Evolutionary conservation across 2,797 vertebrate genomes (phyloP), one percentile per base, ranked within the genome.

Genomic region (Acipenser oxyrinchus): DNA sequence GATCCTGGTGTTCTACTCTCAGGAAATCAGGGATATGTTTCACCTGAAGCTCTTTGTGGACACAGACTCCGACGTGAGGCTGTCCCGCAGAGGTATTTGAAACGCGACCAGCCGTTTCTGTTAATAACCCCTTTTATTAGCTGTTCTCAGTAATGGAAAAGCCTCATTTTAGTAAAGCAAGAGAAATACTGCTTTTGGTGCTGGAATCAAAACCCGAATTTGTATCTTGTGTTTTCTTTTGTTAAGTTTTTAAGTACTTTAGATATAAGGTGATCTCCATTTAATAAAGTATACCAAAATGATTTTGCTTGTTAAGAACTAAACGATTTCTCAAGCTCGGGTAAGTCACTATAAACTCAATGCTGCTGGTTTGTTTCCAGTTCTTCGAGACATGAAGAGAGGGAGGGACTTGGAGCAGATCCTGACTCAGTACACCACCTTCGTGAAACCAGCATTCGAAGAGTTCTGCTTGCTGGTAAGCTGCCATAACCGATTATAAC

Each of bases 21-120:
- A 95, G 69, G 90, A 92, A 78, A 94, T 98, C 68, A 83, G 95
- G 2, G 93, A 98, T 68, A 97, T 98, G 95, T 99, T 99, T 78
- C 95, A 98, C 66, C 93, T 99, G 79, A 96, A 98, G 13, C 90
- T 98, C 57, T 99, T 99, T 0, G 97, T 99, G 58, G 97, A 99
- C 84, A 99, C 95, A 0, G 97, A 99, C 78, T 97, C 97, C 0
- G 96, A 99, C 0, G 95, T 98, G 10, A 81, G 95, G 72, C 89
- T 99, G 74, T 99, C 97, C 37, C 92, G 94, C 60, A 88, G 94
- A 89, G 94, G 93, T 7, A 58, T 1, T 58, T 6, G 12, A 58
- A 4, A 53, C 51, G 8, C 51, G 1, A 9, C 1, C 4, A 9
- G 3, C 12, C 8, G 51, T 12, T 53, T 53, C 7, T 8, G 7